phyloP scores from a whole-genome alignment of 2,888 invertebrate genomes.

The Eupithecia centaureata region DNA sequence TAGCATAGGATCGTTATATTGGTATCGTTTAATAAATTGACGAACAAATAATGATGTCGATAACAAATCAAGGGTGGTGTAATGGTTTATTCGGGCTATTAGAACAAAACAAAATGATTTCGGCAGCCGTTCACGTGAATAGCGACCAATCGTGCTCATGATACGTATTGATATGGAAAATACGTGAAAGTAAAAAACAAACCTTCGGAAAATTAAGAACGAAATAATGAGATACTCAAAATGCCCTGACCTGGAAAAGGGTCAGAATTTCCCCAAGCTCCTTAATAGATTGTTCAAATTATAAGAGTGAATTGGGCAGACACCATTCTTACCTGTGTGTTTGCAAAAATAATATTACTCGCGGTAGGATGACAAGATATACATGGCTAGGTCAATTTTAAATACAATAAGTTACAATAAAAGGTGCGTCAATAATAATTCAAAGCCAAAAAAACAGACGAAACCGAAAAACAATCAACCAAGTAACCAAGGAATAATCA shows the following conservation, averaged over 20 bases:
- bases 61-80: background rate
- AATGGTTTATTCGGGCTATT: background rate
- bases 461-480: no score
- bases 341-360: background rate
- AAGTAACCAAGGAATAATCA: no score
- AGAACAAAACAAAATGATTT: slow-evolving; percentile 1
- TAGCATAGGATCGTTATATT: background rate
- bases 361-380: no score
- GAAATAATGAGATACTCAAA: slow-evolving; percentile 21
- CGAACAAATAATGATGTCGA: background rate
- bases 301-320: slow-evolving; percentile 9
- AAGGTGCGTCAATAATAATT: no score
- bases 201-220: slow-evolving; percentile 22
- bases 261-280: slow-evolving; percentile 25
- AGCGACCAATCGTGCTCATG: background rate
- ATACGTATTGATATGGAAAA: slow-evolving; percentile 7
- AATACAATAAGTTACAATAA: no score
- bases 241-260: slow-evolving; percentile 29
- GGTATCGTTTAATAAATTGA: background rate
- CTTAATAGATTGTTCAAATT: slow-evolving; percentile 30
- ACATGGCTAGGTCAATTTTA: no score
- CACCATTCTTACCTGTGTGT: slow-evolving; percentile 14
- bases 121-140: background rate
- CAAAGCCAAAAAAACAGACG: no score
- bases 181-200: slow-evolving; percentile 27